Evolutionary conservation across 1,140 invertebrate genomes (phyloP), one percentile per base, ranked within the genome.

Genomic region (Gonioctena quinquepunctata): DNA sequence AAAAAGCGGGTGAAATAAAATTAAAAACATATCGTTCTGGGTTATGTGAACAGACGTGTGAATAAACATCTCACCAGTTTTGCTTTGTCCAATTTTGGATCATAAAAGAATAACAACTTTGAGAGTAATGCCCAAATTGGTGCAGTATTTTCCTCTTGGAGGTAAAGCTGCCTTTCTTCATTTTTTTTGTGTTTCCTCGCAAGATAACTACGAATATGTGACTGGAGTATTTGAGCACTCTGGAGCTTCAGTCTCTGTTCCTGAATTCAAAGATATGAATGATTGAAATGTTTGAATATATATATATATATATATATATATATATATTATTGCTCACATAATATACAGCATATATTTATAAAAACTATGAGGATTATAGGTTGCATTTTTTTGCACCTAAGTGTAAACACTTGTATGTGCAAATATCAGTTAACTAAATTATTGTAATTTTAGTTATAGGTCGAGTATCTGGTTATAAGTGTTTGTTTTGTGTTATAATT

Each of bases 71-170:
- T 83, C 86, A 93, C 91, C 84, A 96, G 82, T 87, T 93, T 89
- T 50, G 86, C 83, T 52, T 85, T 84, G 86, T 96, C 94, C 72
- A 86, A 79, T 60, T 84, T 81, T 42, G 86, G 84, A 80, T 90
- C 85, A 81, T 93, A 95, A 83, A 96, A 96, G 77, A 94, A 94
- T 73, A 93, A 83, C 64, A 93, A 84, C 74, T 87, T 90, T 42
- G 85, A 85, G 52, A 91, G 80, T 69, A 90, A 86, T 50, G 87
- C 82, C 21, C 88, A 83, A 61, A 87, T 74, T 75, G 87, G 85
- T 21, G 87, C 76, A 61, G 84, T 86, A 60, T 83, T 80, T 68
- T 84, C 84, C 49, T 83, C 72, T 18, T 85, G 81, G 79, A 94
- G 93, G 84, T 94, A 96, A 56, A 90, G 83, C 22, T 83, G 81